Base-by-base conservation (phyloP, 2,888 invertebrate genomes). In the Melinaea marsaeus region DNA sequence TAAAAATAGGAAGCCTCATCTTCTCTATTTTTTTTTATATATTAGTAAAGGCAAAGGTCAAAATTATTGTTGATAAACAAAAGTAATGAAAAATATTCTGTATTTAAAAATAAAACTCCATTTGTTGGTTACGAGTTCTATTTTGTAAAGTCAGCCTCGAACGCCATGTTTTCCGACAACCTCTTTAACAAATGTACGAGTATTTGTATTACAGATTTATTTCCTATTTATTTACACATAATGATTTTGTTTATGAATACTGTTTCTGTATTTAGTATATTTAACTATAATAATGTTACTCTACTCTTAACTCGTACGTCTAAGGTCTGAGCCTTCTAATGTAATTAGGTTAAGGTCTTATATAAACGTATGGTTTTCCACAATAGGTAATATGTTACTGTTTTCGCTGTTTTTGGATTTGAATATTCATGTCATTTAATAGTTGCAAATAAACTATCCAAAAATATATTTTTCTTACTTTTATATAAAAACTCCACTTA, bases 351-450 rank as follows among this genome's bases (percentile, higher is more conserved):
- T 47, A 48, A 54, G 37, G 5, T 46, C 56, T 61, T 58, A 63
- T 62, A 61, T 46, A 63, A 51, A 58, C 56, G 68, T 68, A 66
- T 65, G 66, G 65, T 64, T 69, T 68, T 65, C 58, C 58, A 62
- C 58, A 54, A 61, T 61, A 62, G 33, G 3, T 63, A 22, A 51
- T 64, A 65, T 63, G 69, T 72, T 71, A 67, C 69, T 72, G 68
- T 69, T 75, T 68, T 78, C 69, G 73, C 70, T 77, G 78, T 79
- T 76, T 78, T 76, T 74, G 65, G 68, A 69, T 72, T 72, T 73
- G 70, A 76, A 71, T 74, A 74, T 74, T 69, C 71, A 75, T 75
- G 76, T 78, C 72, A 75, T 75, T 76, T 72, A 66, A 75, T 78
- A 78, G 78, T 75, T 78, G 75, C 69, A 72, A 78, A 77, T 77